These are phyloP conservation scores for Rostratula benghalensis DNA, from an alignment of 2,113 vertebrate species.

Conservation along the genomic window DNA sequence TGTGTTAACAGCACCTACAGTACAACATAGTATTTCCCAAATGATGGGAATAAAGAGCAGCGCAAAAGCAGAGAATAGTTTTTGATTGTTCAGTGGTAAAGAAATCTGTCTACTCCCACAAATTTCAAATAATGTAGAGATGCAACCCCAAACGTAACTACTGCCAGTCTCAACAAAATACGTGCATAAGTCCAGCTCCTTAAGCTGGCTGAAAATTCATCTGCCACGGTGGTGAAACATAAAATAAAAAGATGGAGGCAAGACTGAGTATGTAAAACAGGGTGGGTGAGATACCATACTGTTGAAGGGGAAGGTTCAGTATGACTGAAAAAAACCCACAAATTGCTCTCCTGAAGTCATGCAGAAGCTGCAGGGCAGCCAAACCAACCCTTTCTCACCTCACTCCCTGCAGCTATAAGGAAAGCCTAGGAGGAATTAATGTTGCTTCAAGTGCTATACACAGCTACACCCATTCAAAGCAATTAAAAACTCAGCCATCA, in stretches of 20 bases:
- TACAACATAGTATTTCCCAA: neutral
- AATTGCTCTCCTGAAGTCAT: neutral
- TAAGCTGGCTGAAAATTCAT: neutral
- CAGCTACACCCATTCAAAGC: neutral
- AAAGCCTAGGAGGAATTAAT: neutral
- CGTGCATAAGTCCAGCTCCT: neutral
- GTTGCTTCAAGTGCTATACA: neutral
- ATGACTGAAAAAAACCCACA: neutral
- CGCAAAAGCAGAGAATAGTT: neutral
- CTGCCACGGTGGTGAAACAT: neutral
- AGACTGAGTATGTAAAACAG: neutral
- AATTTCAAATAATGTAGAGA: neutral
- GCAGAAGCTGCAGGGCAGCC: neutral
- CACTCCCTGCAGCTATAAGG: neutral
- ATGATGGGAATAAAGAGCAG: neutral
- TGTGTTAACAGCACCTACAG: neutral
- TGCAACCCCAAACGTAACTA: neutral
- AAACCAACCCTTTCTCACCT: neutral
- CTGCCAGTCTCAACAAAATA: neutral
- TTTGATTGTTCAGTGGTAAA: neutral
- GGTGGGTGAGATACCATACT: neutral
- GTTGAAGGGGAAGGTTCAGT: neutral
- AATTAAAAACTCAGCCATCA: neutral
- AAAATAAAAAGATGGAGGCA: neutral
- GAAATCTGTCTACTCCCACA: neutral